A percentile compares a stretch with the other conserved stretches of the same genome.
Conservation (phyloP, 2,888 invertebrate species). For the Athalia cordata region DNA sequence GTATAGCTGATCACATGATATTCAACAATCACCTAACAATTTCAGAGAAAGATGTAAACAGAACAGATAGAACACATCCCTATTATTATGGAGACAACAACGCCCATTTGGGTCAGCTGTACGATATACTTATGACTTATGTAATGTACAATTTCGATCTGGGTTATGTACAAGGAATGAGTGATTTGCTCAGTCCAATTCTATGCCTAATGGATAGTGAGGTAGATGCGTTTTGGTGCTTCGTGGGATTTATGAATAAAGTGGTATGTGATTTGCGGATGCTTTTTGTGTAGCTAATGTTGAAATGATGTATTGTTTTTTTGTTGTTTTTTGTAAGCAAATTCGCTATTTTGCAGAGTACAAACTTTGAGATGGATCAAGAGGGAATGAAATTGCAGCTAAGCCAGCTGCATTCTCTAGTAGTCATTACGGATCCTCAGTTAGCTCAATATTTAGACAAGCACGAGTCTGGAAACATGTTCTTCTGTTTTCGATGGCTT, state of each 20-base stretch:
- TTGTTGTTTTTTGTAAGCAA: constrained; percentile 53
- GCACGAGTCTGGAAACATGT: constrained; percentile 96
- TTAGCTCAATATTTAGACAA: constrained; percentile 90
- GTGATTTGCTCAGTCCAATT: constrained; percentile 95
- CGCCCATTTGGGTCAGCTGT: constrained; percentile 87
- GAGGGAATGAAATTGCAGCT: constrained; percentile 96
- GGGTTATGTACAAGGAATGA: constrained; percentile 98
- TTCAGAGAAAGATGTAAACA: constrained; percentile 95
- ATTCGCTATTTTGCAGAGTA: constrained; percentile 76
- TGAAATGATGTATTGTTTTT: constrained; percentile 21
- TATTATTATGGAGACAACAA: constrained; percentile 97
- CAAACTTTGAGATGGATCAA: constrained; percentile 98
- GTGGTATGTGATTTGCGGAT: constrained; percentile 80
- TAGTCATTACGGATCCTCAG: constrained; percentile 88
- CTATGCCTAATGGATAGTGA: constrained; percentile 92
- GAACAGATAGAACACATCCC: constrained; percentile 93
- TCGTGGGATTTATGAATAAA: constrained; percentile 97
- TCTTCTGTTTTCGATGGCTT: constrained; percentile 99
- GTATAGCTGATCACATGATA: background rate
- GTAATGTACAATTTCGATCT: constrained; percentile 99
- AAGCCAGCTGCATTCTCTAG: constrained; percentile 86
- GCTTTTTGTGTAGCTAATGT: constrained; percentile 1
- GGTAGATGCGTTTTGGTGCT: constrained; percentile 99
- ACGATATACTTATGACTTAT: constrained; percentile 98
- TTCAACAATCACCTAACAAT: constrained; percentile 48